Evolutionary conservation across 2,888 invertebrate species (phyloP).

Genomic region (Harmothoe impar): DNA sequence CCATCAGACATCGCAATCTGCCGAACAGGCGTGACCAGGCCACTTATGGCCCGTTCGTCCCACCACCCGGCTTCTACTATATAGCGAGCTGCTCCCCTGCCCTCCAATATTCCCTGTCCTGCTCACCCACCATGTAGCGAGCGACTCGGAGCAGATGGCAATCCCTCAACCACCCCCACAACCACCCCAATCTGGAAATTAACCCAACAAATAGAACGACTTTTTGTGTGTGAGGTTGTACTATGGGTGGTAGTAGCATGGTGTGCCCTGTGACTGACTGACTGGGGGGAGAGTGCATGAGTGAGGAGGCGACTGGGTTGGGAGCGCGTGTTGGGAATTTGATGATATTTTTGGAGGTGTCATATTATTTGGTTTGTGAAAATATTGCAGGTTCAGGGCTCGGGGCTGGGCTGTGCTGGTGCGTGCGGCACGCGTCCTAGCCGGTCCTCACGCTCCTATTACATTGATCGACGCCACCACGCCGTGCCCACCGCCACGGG

Average conservation of each 20-base stretch:
- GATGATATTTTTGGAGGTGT: slow-evolving; percentile 29
- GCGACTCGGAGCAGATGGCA: too few relatives aligned
- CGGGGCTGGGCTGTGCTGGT: neutral
- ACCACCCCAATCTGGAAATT: neutral
- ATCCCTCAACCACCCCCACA: neutral
- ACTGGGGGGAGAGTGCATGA: neutral
- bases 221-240: neutral
- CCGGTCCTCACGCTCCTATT: neutral
- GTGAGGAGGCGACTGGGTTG: neutral
- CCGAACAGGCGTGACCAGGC: slow-evolving; percentile 29
- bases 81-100: neutral
- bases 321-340: neutral
- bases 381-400: neutral
- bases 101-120: neutral
- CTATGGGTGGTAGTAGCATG: neutral
- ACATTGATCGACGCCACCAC: slow-evolving; percentile 26
- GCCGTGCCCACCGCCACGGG: neutral
- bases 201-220: neutral
- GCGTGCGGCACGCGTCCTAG: neutral
- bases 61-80: neutral
- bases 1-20: slow-evolving; percentile 29
- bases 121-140: neutral
- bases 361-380: slow-evolving; percentile 36
- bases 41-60: neutral
- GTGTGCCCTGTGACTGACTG: neutral